Evolutionary conservation across 2,888 invertebrate species (phyloP).

Genomic region (Agrochola lychnidis): DNA sequence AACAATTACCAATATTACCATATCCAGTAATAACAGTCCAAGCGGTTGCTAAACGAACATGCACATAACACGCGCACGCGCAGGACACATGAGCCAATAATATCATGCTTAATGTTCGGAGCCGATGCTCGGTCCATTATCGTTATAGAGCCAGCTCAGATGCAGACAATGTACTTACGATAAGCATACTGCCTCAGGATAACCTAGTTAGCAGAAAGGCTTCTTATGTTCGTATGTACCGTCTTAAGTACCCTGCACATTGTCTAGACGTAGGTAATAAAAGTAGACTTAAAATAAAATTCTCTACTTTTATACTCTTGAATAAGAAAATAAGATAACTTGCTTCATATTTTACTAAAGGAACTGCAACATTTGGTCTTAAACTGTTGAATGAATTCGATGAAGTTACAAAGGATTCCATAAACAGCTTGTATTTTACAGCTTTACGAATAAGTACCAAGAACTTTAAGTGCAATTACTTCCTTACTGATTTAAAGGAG

Average conservation of each 20-base stretch:
- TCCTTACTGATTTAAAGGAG: conserved; percentile 38
- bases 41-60: conserved; percentile 52
- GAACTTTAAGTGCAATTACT: conserved; percentile 38
- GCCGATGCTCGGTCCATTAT: conserved; percentile 69
- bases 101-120: conserved; percentile 35
- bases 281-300: conserved; percentile 34
- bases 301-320: conserved; percentile 17
- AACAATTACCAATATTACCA: conserved; percentile 64
- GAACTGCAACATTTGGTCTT: not conserved
- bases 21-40: conserved; percentile 50
- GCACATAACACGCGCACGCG: conserved; percentile 26
- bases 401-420: conserved; percentile 19
- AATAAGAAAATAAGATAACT: conserved; percentile 33
- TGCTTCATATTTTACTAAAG: conserved; percentile 4
- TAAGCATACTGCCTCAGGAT: conserved; percentile 76
- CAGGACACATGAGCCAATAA: conserved; percentile 38
- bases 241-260: conserved; percentile 37
- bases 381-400: conserved; percentile 19
- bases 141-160: conserved; percentile 79
- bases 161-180: conserved; percentile 80
- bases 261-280: conserved; percentile 60
- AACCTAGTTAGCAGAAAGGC: conserved; percentile 72
- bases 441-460: conserved; percentile 15
- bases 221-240: conserved; percentile 64
- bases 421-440: conserved; percentile 18